Evolutionary conservation across 2,797 vertebrate genomes (phyloP).

Genomic region (Harpagifer antarcticus): DNA sequence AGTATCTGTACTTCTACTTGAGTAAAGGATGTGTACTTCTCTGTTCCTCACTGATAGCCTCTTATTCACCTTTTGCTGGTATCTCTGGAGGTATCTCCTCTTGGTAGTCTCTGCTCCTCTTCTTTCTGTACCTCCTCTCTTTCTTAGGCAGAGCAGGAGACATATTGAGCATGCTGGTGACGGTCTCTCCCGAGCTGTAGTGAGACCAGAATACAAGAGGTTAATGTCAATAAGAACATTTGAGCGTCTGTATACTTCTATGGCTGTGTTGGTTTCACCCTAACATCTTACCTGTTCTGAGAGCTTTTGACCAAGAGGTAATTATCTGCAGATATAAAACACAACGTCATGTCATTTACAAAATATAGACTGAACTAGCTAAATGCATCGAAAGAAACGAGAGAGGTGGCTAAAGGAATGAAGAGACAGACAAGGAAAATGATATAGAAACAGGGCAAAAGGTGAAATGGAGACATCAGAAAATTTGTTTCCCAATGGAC

Average conservation of each 20-base stretch:
- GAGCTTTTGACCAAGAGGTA: slow-evolving; percentile 94
- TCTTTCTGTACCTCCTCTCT: slow-evolving; percentile 87
- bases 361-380: background rate
- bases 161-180: slow-evolving; percentile 88
- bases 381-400: background rate
- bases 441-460: background rate
- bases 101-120: slow-evolving; percentile 85
- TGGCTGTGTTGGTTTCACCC: rapidly evolving
- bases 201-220: slow-evolving; percentile 13
- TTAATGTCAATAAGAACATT: slow-evolving; percentile 1
- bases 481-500: no score
- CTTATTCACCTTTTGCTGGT: slow-evolving; percentile 91
- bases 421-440: background rate
- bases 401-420: background rate
- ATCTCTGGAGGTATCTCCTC: slow-evolving; percentile 91
- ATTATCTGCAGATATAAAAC: slow-evolving; percentile 83
- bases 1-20: no score
- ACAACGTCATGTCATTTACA: background rate
- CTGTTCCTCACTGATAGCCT: background rate
- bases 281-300: slow-evolving; percentile 90
- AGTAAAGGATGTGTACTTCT: no score
- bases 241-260: background rate
- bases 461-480: background rate
- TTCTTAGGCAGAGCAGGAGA: slow-evolving; percentile 91
- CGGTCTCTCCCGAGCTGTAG: slow-evolving; percentile 91